Evolutionary conservation across 2,888 invertebrate genomes (phyloP).

Genomic region (Ypsolopha scabrella): DNA sequence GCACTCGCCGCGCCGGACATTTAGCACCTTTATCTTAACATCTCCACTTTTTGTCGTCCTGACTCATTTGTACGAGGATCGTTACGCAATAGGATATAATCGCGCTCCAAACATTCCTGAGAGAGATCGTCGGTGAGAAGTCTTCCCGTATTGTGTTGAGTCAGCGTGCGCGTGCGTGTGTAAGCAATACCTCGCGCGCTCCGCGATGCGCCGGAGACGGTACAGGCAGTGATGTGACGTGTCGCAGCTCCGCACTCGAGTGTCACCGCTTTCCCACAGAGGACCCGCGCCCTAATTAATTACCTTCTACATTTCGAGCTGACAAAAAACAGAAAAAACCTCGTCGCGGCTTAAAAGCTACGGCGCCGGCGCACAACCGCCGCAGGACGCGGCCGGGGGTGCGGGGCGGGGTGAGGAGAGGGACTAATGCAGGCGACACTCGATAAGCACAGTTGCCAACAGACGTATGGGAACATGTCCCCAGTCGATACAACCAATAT

Average conservation of each 20-base stretch:
- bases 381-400: constrained; percentile 4
- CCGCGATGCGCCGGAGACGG: neutral
- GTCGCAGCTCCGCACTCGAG: constrained; percentile 19
- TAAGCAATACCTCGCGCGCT: neutral
- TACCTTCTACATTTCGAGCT: constrained; percentile 39
- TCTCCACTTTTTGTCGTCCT: constrained; percentile 17
- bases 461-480: constrained; percentile 41
- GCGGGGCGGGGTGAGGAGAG: constrained; percentile 8
- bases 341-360: constrained; percentile 55
- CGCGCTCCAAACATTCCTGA: constrained; percentile 8
- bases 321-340: constrained; percentile 35
- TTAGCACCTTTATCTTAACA: constrained; percentile 20
- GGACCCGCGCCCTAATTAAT: constrained; percentile 52
- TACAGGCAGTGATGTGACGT: constrained; percentile 17
- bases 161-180: neutral
- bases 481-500: constrained; percentile 12
- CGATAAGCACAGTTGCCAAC: constrained; percentile 26
- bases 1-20: constrained; percentile 3
- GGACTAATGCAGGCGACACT: constrained; percentile 38
- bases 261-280: constrained; percentile 27
- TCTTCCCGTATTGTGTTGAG: neutral
- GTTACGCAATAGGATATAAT: constrained; percentile 25
- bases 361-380: constrained; percentile 40
- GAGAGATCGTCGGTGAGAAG: neutral
- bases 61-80: constrained; percentile 28